phyloP scores from a whole-genome alignment of 2,797 vertebrate species.

The Ctenosaura bakeri region DNA sequence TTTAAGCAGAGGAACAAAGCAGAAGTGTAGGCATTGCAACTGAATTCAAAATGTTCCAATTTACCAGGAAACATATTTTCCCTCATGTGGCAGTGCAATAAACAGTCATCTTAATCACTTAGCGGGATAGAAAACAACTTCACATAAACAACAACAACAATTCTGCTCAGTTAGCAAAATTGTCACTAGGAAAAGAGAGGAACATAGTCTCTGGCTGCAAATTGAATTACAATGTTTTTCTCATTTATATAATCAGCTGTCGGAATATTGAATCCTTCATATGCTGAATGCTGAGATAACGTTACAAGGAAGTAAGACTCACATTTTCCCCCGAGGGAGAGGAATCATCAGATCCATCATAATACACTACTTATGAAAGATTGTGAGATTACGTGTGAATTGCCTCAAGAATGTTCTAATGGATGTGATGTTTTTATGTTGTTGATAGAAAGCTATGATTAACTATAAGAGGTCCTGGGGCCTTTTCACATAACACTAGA shows the following conservation, averaged over 20 bases:
- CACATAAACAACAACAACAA: neutral
- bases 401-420: constrained; percentile 5
- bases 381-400: constrained; percentile 10
- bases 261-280: constrained; percentile 10
- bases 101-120: constrained; percentile 38
- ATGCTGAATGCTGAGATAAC: constrained; percentile 7
- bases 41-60: constrained; percentile 27
- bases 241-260: constrained; percentile 32
- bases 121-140: constrained; percentile 4
- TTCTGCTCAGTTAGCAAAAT: constrained; percentile 4
- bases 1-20: neutral
- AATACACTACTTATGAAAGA: neutral
- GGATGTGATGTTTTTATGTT: neutral
- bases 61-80: constrained; percentile 4
- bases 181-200: constrained; percentile 5
- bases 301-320: constrained; percentile 2
- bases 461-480: neutral
- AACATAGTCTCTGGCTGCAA: constrained; percentile 24
- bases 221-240: constrained; percentile 33
- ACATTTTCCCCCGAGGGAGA: neutral
- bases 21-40: neutral
- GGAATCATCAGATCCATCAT: neutral
- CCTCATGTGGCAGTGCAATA: neutral
- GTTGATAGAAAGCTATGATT: neutral
- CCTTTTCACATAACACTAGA: neutral